Evolutionary conservation across 1,140 invertebrate genomes (phyloP), one percentile per base, ranked within the genome.

Genomic region (Pseudomyrmex concolor): DNA sequence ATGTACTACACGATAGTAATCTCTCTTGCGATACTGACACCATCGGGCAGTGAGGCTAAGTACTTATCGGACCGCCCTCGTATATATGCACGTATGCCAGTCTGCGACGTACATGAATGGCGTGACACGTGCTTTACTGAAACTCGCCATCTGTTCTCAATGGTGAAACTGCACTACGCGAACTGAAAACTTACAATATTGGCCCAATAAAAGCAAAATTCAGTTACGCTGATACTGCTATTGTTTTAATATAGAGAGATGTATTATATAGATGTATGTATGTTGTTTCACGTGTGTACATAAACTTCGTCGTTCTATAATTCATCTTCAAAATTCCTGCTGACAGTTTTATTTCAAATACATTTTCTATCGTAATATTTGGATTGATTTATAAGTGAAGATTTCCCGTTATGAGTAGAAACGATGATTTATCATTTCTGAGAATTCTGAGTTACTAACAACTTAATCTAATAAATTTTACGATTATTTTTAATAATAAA

Each of bases 181-280:
- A 7, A 50, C 19, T 67, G 43, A 50, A 71, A 80, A 80, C 66
- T 43, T 48, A 70, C 76, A 34, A 67, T 71, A 71, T 80, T 60
- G 55, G 43, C 59, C 54, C 59, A 70, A 80, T 80, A 80, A 80
- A 70, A 68, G 48, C 45, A 59, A 80, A 80, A 71, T 71, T 19
- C 55, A 59, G 17, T 80, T 59, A 77, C 43, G 15, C n/a, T 19
- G 15, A 22, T 12, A 25, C 9, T 57, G 17, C 19, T 68, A 68
- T 57, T 68, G 43, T 71, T 71, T 13, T 34, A 43, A 15, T 25
- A 57, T 50, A 55, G 68, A 59, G 51, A 70, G 13, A 70, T 48
- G n/a, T 5, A 9, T 68, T 5, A 15, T 54, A 50, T n/a, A n/a
- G n/a, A n/a, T n/a, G n/a, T n/a, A n/a, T n/a, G n/a, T n/a, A n/a